Percentiles rank a stretch among this genome's conserved stretches.
phyloP scores from a whole-genome alignment of 1,140 invertebrate genomes.

The Helicoverpa zea region DNA sequence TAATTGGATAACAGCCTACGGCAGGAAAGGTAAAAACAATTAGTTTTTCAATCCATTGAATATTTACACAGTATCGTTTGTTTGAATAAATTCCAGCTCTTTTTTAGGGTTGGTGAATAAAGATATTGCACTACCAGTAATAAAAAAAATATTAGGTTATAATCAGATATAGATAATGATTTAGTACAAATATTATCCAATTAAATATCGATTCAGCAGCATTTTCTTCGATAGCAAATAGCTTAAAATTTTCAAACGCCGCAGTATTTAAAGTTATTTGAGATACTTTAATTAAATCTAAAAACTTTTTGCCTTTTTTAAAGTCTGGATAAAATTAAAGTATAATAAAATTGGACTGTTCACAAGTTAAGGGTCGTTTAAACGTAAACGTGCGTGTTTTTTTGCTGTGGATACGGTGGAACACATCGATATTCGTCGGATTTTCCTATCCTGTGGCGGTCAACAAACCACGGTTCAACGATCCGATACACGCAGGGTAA shows the following conservation, averaged over 20 bases:
- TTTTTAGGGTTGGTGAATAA: conserved; percentile 13
- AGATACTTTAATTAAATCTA: too few species aligned
- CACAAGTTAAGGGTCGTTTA: not conserved
- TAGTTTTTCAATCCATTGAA: conserved; percentile 37
- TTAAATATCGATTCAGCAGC: too few species aligned
- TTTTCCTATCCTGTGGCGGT: conserved; percentile 35
- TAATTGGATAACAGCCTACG: conserved; percentile 9
- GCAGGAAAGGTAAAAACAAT: conserved; percentile 17
- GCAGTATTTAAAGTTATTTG: too few species aligned
- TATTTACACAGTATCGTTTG: conserved; percentile 21
- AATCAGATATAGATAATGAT: too few species aligned
- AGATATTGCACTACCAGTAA: not conserved
- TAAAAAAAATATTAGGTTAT: not conserved
- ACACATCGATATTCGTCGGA: conserved; percentile 19
- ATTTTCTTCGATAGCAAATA: too few species aligned
- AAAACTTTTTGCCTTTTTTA: too few species aligned
- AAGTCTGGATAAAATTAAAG: too few species aligned
- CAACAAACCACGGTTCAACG: conserved; percentile 46
- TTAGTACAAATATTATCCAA: too few species aligned
- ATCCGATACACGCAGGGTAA: conserved; percentile 46
- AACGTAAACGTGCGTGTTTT: not conserved
- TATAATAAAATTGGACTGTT: not conserved
- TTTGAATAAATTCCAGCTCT: conserved; percentile 41
- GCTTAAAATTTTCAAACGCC: not conserved
- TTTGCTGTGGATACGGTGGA: not conserved